Evolutionary conservation across 2,888 invertebrate genomes (phyloP), one percentile per base, ranked within the genome.

Genomic region (Carterocephalus palaemon): DNA sequence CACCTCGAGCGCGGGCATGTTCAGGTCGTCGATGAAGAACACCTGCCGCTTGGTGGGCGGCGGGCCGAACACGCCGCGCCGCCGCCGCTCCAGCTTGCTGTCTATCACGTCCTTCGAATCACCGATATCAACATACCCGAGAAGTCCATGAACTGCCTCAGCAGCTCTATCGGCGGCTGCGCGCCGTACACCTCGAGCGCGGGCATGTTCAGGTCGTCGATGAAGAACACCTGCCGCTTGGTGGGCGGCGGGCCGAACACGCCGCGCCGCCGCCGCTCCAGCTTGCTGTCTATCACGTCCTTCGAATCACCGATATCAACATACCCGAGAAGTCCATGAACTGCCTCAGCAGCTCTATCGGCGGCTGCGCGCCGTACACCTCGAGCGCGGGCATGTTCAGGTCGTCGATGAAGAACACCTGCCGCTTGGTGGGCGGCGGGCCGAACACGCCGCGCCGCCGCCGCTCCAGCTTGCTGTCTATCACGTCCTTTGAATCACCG

Each of bases 201-300:
- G 0, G 96, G 96, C 95, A 97, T 96, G 75, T 95, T 97, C 67
- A 97, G 90, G 66, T 97, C 96, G 65, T 97, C 96, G 23, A 96
- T 92, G 74, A 96, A 97, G 64, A 96, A 92, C 7, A 96, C 88
- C 56, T 92, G 93, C 10, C 91, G 88, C 75, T 92, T 94, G 4
- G 93, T 90, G 47, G 94, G 89, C 1, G 95, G 94, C 0, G 96
- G 95, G 0, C 96, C 96, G 68, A 91, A 96, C 39, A 94, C 92
- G 8, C 95, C 95, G 54, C 92, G 94, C 5, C 94, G 88, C n/a
- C 92, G 87, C 49, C 93, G 90, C 48, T 92, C 91, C 50, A 95
- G 66, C 80, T 94, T 94, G 4, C 91, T 89, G 63, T 94, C 93
- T 40, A 95, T 89, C 48, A 93, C 80, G 59, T 92, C 92, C 92